Conservation (phyloP, 2,888 invertebrate species). For the Drosophila neoperkinsi region DNA sequence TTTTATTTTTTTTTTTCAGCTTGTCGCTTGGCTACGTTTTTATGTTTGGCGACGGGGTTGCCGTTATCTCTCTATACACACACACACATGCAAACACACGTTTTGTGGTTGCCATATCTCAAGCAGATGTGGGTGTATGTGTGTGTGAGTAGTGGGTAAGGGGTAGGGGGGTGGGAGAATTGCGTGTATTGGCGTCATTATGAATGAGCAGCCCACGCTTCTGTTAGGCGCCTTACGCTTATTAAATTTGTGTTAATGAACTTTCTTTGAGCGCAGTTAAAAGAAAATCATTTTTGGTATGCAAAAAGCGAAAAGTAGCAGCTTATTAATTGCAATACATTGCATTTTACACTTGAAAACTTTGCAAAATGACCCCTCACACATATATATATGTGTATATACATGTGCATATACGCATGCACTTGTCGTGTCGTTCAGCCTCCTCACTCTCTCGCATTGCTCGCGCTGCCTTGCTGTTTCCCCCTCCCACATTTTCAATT, state of each 20-base stretch:
- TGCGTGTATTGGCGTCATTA: constrained; percentile 54
- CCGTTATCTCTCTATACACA: constrained; percentile 65
- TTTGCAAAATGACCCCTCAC: constrained; percentile 51
- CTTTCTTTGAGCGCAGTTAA: constrained; percentile 39
- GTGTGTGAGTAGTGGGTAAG: constrained; percentile 15
- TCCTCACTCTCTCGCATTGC: constrained; percentile 44
- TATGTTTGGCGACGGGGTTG: constrained; percentile 63
- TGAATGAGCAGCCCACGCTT: constrained; percentile 56
- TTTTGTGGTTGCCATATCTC: constrained; percentile 59
- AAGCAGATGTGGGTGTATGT: constrained; percentile 20
- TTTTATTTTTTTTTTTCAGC: constrained; percentile 43
- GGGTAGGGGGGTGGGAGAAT: not conserved
- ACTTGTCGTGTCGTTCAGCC: constrained; percentile 58
- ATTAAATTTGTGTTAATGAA: constrained; percentile 69
- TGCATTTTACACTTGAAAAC: constrained; percentile 53
- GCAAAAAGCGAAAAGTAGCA: constrained; percentile 6
- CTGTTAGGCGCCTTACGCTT: constrained; percentile 25
- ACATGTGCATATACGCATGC: constrained; percentile 46
- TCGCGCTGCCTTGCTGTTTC: constrained; percentile 8
- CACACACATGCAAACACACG: constrained; percentile 31
- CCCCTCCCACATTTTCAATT: constrained; percentile 30
- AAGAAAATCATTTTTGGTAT: not conserved
- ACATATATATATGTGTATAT: constrained; percentile 8
- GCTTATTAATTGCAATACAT: constrained; percentile 53
- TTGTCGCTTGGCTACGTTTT: constrained; percentile 70